Evolutionary conservation across 1,140 invertebrate species (phyloP).

Genomic region (Chymomyza costata): DNA sequence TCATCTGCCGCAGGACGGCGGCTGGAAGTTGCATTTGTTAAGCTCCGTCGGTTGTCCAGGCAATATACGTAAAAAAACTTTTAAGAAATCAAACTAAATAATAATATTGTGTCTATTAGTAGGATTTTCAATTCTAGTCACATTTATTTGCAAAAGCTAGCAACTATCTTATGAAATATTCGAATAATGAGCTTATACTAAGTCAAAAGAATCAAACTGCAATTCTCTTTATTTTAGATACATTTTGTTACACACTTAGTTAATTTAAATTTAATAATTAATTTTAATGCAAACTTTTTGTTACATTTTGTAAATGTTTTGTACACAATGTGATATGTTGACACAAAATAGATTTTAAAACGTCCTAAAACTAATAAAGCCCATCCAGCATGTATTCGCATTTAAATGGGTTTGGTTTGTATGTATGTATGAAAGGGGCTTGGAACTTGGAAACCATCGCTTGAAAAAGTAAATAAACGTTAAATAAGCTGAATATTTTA

Average conservation of each 20-base stretch:
- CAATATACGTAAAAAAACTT: conserved; percentile 68
- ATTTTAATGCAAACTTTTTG: conserved; percentile 31
- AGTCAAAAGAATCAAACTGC: conserved; percentile 9
- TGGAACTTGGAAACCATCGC: too few species aligned
- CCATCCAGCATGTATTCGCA: conserved; percentile 30
- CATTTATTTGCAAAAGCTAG: not conserved
- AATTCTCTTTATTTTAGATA: too few species aligned
- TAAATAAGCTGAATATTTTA: too few species aligned
- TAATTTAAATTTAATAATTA: conserved; percentile 32
- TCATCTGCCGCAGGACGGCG: conserved; percentile 69
- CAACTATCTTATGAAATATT: too few species aligned
- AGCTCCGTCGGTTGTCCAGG: conserved; percentile 64
- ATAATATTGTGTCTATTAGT: not conserved
- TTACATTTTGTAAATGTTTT: conserved; percentile 46
- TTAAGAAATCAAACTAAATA: conserved; percentile 59
- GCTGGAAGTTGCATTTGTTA: conserved; percentile 76
- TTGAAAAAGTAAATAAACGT: too few species aligned
- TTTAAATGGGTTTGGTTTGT: too few species aligned
- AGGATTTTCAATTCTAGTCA: not conserved
- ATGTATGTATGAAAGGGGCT: too few species aligned
- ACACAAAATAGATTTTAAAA: conserved; percentile 58
- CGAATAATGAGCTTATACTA: too few species aligned
- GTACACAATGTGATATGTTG: conserved; percentile 65
- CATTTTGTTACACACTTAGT: too few species aligned
- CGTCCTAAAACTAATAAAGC: conserved; percentile 67